Conservation (phyloP, 2,113 vertebrate genomes). For the Xenopus tropicalis region UCB_Xtro_10.0 CM004447.2:113999501-114000000, state of each 20-base stretch:
- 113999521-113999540: no score
- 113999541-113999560: no score
- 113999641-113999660: slow-evolving; percentile 17
- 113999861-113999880: background rate
- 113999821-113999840: slow-evolving; percentile 62
- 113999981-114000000: no score
- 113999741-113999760: slow-evolving; percentile 49
- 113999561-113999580: no score
- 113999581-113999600: no score
- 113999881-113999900: slow-evolving; percentile 51
- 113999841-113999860: slow-evolving; percentile 42
- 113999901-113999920: slow-evolving; percentile 7
- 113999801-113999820: slow-evolving; percentile 57
- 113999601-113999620: no score
- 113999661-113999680: slow-evolving; percentile 7
- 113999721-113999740: slow-evolving; percentile 48
- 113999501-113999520: no score
- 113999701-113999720: slow-evolving; percentile 47
- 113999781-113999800: slow-evolving; percentile 54
- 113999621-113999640: no score
- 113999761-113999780: slow-evolving; percentile 56
- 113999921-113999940: background rate
- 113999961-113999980: no score
- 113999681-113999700: slow-evolving; percentile 15
- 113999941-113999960: background rate